phyloP scores from a whole-genome alignment of 30 jellyfish, hydroid and myxozoan genomes.

The Turritopsis dohrnii region DNA sequence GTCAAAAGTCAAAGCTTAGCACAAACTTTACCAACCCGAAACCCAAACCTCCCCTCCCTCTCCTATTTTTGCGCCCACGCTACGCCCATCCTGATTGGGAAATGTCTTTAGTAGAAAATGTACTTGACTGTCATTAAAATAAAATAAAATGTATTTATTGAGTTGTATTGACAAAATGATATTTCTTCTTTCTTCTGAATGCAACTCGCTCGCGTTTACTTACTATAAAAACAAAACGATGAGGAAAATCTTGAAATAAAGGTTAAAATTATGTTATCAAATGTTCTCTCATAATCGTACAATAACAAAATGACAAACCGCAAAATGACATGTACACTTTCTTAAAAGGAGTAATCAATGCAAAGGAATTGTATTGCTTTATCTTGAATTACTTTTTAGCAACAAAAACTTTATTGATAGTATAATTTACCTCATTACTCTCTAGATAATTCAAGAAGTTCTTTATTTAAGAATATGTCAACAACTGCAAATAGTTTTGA shows the following conservation, averaged over 20 bases:
- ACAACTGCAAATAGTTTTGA: not conserved
- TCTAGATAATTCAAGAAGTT: not conserved
- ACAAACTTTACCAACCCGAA: too few species aligned
- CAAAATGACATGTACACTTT: not conserved
- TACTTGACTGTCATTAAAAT: too few species aligned
- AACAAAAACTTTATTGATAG: not conserved
- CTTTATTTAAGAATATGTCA: not conserved
- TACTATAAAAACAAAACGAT: not conserved
- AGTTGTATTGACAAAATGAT: too few species aligned
- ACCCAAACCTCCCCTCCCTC: too few species aligned
- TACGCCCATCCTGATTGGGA: too few species aligned
- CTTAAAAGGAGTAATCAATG: not conserved
- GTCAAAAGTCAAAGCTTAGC: too few species aligned
- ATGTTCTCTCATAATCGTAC: not conserved
- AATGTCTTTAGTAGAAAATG: too few species aligned
- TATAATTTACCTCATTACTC: not conserved
- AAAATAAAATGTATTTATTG: too few species aligned
- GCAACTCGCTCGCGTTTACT: not conserved
- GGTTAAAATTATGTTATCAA: not conserved
- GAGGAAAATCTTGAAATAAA: not conserved
- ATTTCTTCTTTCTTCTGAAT: not conserved
- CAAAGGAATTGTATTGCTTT: not conserved
- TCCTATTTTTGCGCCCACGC: too few species aligned
- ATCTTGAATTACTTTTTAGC: not conserved
- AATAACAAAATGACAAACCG: not conserved